These are phyloP conservation scores for Boleophthalmus pectinirostris DNA, from an alignment of 2,113 vertebrate genomes.

Conservation along the genomic window DNA sequence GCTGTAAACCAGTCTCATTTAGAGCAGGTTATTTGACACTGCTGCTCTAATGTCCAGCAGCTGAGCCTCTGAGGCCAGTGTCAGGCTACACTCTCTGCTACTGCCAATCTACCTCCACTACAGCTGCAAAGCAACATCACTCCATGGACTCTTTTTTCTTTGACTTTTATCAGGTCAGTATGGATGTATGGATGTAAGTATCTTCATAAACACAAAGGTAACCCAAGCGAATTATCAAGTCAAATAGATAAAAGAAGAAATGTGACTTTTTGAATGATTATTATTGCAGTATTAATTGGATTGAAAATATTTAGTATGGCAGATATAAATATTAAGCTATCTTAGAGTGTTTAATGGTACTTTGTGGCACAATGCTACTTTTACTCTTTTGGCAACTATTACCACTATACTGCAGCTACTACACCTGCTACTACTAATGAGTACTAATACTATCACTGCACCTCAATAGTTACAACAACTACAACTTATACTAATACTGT, in stretches of 20 bases:
- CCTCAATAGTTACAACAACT: too few relatives aligned
- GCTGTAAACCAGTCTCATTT: conserved; percentile 39
- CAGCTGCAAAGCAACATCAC: conserved; percentile 9
- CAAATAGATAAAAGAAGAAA: background rate
- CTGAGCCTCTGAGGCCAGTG: conserved; percentile 56
- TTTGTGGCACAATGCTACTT: too few relatives aligned
- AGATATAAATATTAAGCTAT: too few relatives aligned
- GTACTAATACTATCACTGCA: too few relatives aligned
- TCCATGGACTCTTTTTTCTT: background rate
- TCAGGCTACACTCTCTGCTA: conserved; percentile 34
- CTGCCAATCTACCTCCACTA: conserved; percentile 14
- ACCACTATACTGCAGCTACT: background rate
- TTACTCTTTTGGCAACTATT: too few relatives aligned
- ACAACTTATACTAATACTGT: background rate
- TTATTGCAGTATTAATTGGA: too few relatives aligned
- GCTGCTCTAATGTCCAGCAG: conserved; percentile 62
- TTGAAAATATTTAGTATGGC: too few relatives aligned
- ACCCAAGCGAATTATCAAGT: background rate
- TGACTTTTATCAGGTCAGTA: too few relatives aligned
- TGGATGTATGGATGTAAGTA: too few relatives aligned
- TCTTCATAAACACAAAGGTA: too few relatives aligned
- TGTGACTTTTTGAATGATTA: background rate
- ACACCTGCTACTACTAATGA: background rate
- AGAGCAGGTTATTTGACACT: conserved; percentile 57
- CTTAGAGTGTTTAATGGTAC: too few relatives aligned